Evolutionary conservation across 2,113 vertebrate species (phyloP).

Genomic region (Nanorana parkeri): DNA sequence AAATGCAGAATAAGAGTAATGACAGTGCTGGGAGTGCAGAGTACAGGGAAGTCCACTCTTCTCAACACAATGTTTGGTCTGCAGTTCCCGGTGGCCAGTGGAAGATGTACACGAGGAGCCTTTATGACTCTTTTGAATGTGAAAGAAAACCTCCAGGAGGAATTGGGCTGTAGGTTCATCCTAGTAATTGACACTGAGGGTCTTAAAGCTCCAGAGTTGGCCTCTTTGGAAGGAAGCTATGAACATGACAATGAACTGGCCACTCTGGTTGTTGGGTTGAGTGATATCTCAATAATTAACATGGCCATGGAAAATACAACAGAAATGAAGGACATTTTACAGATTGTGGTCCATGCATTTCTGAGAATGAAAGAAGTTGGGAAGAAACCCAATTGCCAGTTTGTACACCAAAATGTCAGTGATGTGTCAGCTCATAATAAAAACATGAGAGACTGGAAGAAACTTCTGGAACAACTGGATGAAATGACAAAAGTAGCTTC

Average conservation of each 20-base stretch:
- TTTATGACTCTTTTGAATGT: constrained; percentile 75
- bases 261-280: constrained; percentile 58
- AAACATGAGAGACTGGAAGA: constrained; percentile 58
- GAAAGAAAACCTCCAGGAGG: constrained; percentile 54
- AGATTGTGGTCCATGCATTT: constrained; percentile 61
- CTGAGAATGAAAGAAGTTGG: neutral
- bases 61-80: constrained; percentile 71
- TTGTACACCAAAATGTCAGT: constrained; percentile 71
- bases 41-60: constrained; percentile 78
- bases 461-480: constrained; percentile 42
- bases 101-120: constrained; percentile 73
- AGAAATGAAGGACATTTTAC: constrained; percentile 71
- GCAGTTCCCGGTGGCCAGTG: constrained; percentile 75
- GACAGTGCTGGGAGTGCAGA: constrained; percentile 75
- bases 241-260: constrained; percentile 27
- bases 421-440: constrained; percentile 62
- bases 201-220: constrained; percentile 62
- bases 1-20: constrained; percentile 73
- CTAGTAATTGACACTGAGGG: constrained; percentile 70
- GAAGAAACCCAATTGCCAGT: constrained; percentile 68
- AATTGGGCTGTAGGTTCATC: constrained; percentile 64
- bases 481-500: constrained; percentile 50
- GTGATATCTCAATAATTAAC: constrained; percentile 66
- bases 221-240: constrained; percentile 48
- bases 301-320: constrained; percentile 72